These are phyloP conservation scores for Conger conger DNA, from an alignment of 2,113 vertebrate genomes.

Conservation along the genomic window DNA sequence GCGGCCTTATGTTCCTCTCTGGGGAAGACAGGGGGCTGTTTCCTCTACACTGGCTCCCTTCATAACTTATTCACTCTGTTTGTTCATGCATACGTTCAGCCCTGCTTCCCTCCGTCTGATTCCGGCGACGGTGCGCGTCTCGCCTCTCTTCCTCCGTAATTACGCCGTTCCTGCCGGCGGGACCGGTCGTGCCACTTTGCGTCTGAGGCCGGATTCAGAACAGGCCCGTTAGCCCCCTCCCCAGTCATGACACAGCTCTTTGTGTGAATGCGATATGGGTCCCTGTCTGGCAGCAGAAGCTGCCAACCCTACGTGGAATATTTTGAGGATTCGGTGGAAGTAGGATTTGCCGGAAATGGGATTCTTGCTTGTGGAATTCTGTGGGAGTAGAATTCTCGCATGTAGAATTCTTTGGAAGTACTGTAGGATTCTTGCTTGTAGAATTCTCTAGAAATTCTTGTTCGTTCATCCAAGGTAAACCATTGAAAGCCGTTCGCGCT, in stretches of 20 bases:
- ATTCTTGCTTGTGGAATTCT: too few relatives aligned
- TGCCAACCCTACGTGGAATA: background rate
- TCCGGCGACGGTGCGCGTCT: background rate
- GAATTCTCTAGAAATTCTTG: background rate
- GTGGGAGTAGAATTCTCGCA: too few relatives aligned
- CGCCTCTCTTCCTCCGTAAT: background rate
- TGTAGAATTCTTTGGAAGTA: too few relatives aligned
- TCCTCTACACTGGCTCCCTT: background rate
- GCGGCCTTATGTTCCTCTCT: background rate
- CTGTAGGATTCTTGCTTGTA: too few relatives aligned
- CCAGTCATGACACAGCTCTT: background rate
- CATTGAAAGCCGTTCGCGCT: background rate
- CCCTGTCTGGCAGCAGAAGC: too few relatives aligned
- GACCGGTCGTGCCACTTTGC: background rate
- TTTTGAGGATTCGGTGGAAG: too few relatives aligned
- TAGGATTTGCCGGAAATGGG: too few relatives aligned
- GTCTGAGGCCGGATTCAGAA: background rate
- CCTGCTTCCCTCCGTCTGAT: background rate
- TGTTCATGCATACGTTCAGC: background rate
- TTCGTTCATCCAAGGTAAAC: background rate
- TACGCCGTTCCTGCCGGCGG: background rate
- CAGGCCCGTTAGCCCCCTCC: background rate
- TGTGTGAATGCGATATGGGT: background rate
- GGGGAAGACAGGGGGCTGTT: background rate
- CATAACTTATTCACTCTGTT: background rate